Base-by-base conservation (phyloP, 2,888 invertebrate genomes). In the Coremacera marginata region DNA sequence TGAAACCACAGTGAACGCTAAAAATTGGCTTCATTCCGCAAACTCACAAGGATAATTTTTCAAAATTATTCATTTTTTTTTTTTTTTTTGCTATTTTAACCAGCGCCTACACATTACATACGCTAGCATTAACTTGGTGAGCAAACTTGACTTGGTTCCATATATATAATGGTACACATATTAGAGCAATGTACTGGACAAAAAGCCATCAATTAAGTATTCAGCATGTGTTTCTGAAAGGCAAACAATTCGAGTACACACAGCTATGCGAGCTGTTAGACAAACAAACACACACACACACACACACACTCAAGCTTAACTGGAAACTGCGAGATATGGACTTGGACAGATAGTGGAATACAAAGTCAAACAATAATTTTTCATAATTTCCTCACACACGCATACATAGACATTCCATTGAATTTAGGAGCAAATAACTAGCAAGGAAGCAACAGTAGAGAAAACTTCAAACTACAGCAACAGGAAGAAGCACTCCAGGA, bases 181-280 rank as follows among this genome's bases (percentile, higher is more conserved):
- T 73, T 62, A 73, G 49, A 62, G 27, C 72, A 73, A 25, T 4
- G 72, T 19, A n/a, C 37, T 31, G 67, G n/a, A 65, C 55, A 52
- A 55, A 67, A 65, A 67, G 65, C 57, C 65, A 74, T 74, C 74
- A 74, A 74, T 74, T 74, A 74, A 37, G 34, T 67, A 65, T 65
- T 55, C 77, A 78, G 62, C 81, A 81, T 77, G 71, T 80, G 79
- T 68, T 79, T 55, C 25, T 77, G 77, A 78, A 77, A 70, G 70
- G 67, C 70, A 37, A 75, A 74, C 75, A 70, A 25, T 37, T 16
- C 37, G 65, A 63, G 34, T 52, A 51, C 57, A 27, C 55, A 52
- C 34, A 44, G 34, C 57, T 25, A 49, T 68, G 68, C 68, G 51
- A 49, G 49, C 49, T 25, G 9, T 3, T 19, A 14, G 44, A 67